Percentiles rank a stretch among this genome's conserved stretches.
Conservation (phyloP, 1,140 invertebrate species). For the Latrodectus geometricus region DNA sequence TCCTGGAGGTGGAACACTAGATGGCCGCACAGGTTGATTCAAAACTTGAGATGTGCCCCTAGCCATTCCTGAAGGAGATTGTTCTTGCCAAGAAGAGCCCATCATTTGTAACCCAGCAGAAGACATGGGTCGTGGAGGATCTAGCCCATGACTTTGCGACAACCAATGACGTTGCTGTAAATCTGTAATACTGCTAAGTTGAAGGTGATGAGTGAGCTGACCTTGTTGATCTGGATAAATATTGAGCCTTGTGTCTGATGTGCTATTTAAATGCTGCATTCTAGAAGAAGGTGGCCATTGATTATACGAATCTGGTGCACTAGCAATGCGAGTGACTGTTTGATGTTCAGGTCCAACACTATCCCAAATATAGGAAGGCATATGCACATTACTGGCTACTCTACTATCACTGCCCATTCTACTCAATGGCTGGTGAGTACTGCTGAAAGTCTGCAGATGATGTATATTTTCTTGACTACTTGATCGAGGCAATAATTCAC, state of each 20-base stretch:
- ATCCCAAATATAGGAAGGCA: slow-evolving; percentile 54
- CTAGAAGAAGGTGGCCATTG: slow-evolving; percentile 70
- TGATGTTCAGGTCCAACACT: slow-evolving; percentile 67
- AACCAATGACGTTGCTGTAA: slow-evolving; percentile 40
- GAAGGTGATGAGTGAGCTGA: slow-evolving; percentile 27
- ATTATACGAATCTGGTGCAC: slow-evolving; percentile 79
- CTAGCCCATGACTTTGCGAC: slow-evolving; percentile 50
- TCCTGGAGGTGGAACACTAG: slow-evolving; percentile 61
- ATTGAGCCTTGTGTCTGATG: slow-evolving; percentile 69
- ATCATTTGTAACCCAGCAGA: slow-evolving; percentile 16
- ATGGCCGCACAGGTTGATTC: slow-evolving; percentile 63
- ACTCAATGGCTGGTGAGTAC: slow-evolving; percentile 63
- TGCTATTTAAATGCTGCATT: slow-evolving; percentile 68
- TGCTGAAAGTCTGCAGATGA: background rate
- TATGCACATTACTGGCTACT: slow-evolving; percentile 2
- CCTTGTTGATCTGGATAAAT: slow-evolving; percentile 58
- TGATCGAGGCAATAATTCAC: slow-evolving; percentile 25
- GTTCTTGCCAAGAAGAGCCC: slow-evolving; percentile 48
- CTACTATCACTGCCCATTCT: slow-evolving; percentile 64
- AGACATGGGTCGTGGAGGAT: slow-evolving; percentile 48
- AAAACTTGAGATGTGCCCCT: slow-evolving; percentile 53
- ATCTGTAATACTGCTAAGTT: background rate
- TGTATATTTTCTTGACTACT: slow-evolving; percentile 57
- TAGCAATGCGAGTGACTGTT: slow-evolving; percentile 81
- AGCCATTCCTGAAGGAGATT: slow-evolving; percentile 26